These are phyloP conservation scores for Parochlus steinenii DNA, from an alignment of 2,888 invertebrate genomes.

Conservation along the genomic window DNA sequence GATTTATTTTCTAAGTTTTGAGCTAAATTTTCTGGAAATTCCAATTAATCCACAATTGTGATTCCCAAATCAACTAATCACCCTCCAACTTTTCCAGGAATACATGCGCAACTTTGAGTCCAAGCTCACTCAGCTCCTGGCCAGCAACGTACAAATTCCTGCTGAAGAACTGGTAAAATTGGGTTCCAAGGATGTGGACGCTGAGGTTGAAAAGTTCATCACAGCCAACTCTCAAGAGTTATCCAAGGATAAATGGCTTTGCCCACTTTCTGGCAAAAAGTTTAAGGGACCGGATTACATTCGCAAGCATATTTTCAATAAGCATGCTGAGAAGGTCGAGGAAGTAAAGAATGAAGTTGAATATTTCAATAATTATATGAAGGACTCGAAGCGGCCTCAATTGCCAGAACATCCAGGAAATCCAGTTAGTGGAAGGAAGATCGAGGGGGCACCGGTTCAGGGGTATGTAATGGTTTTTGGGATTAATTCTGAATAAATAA, in stretches of 20 bases:
- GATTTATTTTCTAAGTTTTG: slow-evolving; percentile 7
- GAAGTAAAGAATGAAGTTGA: slow-evolving; percentile 94
- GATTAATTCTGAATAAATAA: too few relatives aligned
- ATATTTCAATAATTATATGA: slow-evolving; percentile 92
- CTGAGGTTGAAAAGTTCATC: slow-evolving; percentile 75
- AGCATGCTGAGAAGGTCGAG: slow-evolving; percentile 91
- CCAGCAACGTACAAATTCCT: slow-evolving; percentile 53
- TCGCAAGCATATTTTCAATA: slow-evolving; percentile 94
- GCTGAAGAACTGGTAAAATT: slow-evolving; percentile 70
- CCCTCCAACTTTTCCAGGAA: slow-evolving; percentile 45
- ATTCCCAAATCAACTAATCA: slow-evolving; percentile 42
- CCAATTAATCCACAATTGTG: slow-evolving; percentile 11
- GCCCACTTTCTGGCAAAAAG: slow-evolving; percentile 96
- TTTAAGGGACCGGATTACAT: slow-evolving; percentile 99
- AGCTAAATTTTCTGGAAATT: slow-evolving; percentile 1
- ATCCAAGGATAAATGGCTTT: slow-evolving; percentile 96
- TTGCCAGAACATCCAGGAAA: slow-evolving; percentile 69
- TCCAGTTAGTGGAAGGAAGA: too few relatives aligned
- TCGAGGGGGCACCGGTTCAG: slow-evolving; percentile 19
- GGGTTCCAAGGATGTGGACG: slow-evolving; percentile 56
- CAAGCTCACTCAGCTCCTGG: slow-evolving; percentile 81
- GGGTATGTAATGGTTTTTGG: too few relatives aligned
- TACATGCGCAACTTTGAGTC: slow-evolving; percentile 65
- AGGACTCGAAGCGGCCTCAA: slow-evolving; percentile 88
- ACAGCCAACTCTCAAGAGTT: slow-evolving; percentile 92